phyloP scores from a whole-genome alignment of 2,888 invertebrate species.

The Papilio elwesi region DNA sequence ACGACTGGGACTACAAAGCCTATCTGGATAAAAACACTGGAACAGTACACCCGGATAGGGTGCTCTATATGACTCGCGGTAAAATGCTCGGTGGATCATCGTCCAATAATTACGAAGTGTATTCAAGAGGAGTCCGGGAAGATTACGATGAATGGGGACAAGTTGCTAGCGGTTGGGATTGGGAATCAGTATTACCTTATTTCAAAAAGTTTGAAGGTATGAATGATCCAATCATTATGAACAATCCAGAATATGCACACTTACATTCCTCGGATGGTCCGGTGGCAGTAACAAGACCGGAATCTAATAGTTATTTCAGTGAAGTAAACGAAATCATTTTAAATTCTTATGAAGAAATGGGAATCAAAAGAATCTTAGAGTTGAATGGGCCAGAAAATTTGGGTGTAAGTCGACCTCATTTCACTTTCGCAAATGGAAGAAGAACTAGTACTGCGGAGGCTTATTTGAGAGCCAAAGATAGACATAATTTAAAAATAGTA shows the following conservation, averaged over 20 bases:
- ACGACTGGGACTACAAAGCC: constrained; percentile 54
- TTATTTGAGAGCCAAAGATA: constrained; percentile 60
- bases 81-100: constrained; percentile 58
- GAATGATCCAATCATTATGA: constrained; percentile 50
- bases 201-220: constrained; percentile 57
- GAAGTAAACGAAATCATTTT: constrained; percentile 48
- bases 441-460: constrained; percentile 73
- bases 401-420: constrained; percentile 54
- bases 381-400: constrained; percentile 52
- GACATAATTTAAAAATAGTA: constrained; percentile 63
- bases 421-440: constrained; percentile 60
- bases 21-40: constrained; percentile 51
- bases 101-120: constrained; percentile 54
- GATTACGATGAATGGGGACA: constrained; percentile 55
- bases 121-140: constrained; percentile 53
- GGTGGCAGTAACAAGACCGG: constrained; percentile 53
- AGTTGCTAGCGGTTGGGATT: constrained; percentile 55
- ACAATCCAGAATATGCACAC: constrained; percentile 45
- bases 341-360: constrained; percentile 53
- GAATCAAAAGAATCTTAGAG: constrained; percentile 53
- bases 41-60: constrained; percentile 47
- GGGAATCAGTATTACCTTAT: constrained; percentile 52
- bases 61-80: constrained; percentile 51
- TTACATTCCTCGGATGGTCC: constrained; percentile 56
- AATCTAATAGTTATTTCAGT: constrained; percentile 48